phyloP scores from a whole-genome alignment of 2,113 vertebrate genomes.

The Camarhynchus parvulus region DNA sequence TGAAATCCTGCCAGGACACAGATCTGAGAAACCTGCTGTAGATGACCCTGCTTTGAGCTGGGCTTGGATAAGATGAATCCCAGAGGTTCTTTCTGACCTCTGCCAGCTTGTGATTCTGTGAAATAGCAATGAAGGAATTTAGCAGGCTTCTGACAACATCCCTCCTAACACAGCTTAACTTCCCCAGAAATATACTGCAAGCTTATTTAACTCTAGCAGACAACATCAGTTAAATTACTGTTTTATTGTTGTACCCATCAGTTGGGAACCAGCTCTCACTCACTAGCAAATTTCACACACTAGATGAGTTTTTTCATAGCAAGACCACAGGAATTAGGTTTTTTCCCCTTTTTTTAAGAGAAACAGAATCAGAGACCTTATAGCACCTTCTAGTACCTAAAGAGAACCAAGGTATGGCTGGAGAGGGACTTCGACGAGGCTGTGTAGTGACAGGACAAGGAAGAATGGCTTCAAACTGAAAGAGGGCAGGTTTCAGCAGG shows the following conservation, averaged over 20 bases:
- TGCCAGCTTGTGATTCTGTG: not conserved
- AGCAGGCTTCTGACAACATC: not conserved
- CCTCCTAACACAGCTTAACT: not conserved
- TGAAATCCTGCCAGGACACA: not conserved
- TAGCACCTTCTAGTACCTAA: not conserved
- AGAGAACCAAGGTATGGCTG: not conserved
- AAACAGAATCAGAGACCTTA: not conserved
- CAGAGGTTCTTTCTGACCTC: not conserved
- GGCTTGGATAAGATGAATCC: not conserved
- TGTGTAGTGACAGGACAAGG: not conserved
- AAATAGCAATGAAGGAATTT: not conserved
- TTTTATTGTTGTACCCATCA: not conserved
- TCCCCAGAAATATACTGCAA: not conserved
- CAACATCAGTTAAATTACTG: slow-evolving; percentile 14
- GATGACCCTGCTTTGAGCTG: not conserved
- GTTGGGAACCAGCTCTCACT: not conserved
- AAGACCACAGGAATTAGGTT: not conserved
- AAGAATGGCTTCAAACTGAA: not conserved
- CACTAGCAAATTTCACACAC: not conserved
- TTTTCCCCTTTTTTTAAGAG: not conserved
- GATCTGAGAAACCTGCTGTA: not conserved
- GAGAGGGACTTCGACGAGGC: not conserved
- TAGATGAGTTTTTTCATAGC: not conserved
- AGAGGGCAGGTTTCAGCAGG: not conserved
- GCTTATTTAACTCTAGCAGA: slow-evolving; percentile 32